Evolutionary conservation across 2,113 vertebrate species (phyloP).

Genomic region (Nyctereutes procyonoides): DNA sequence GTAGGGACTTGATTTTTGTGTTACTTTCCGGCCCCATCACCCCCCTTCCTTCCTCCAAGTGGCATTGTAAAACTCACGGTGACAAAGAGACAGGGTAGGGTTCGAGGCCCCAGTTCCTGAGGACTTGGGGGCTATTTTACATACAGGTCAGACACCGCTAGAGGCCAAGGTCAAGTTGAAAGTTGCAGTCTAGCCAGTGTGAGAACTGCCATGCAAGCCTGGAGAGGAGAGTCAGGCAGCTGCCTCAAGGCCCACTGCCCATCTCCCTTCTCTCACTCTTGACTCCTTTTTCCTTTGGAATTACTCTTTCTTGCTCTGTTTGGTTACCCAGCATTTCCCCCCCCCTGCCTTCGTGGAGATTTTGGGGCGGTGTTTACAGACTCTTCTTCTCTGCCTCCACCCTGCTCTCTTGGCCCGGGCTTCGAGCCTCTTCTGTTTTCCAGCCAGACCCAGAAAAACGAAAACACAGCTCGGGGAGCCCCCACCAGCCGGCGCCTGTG

Average conservation of each 20-base stretch:
- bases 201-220: constrained; percentile 88
- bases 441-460: constrained; percentile 73
- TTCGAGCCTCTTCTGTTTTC: constrained; percentile 70
- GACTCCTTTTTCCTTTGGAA: neutral
- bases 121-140: constrained; percentile 86
- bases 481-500: constrained; percentile 52
- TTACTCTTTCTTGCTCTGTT: constrained; percentile 35
- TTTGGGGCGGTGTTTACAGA: constrained; percentile 70
- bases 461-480: constrained; percentile 71
- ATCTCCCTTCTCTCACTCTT: neutral
- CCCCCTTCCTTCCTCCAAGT: constrained; percentile 72
- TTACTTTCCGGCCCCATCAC: constrained; percentile 39
- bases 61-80: constrained; percentile 77
- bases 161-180: constrained; percentile 99
- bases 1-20: constrained; percentile 67
- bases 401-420: constrained; percentile 38
- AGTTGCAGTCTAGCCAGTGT: constrained; percentile 90
- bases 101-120: constrained; percentile 74
- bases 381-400: neutral
- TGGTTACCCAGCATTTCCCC: neutral
- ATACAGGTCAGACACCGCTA: constrained; percentile 88
- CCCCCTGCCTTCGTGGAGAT: constrained; percentile 54
- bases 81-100: constrained; percentile 77
- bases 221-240: constrained; percentile 85
- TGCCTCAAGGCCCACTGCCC: constrained; percentile 67